Conservation (phyloP, 53 echinoderm and acorn worm genomes). For the Arbacia lixula region DNA sequence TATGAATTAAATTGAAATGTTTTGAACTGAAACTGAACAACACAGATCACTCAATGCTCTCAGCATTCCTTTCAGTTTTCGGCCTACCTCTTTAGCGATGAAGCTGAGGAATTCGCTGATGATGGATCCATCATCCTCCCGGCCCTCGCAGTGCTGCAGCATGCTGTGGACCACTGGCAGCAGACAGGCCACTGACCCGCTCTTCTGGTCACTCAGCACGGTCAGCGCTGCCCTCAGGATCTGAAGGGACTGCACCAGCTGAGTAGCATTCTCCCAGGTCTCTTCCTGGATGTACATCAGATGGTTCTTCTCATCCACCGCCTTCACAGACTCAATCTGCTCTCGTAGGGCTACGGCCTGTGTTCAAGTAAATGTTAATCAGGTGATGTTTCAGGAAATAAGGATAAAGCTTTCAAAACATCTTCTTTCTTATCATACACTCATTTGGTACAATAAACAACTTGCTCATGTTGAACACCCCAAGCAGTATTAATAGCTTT, state of each 20-base stretch:
- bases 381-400: too few species aligned
- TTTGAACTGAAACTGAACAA: too few species aligned
- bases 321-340: constrained; percentile 18
- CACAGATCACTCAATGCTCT: too few species aligned
- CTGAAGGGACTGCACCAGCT: constrained; percentile 40
- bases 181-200: constrained; percentile 47
- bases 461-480: too few species aligned
- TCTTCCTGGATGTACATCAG: constrained; percentile 14
- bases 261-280: constrained; percentile 13
- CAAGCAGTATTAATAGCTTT: too few species aligned
- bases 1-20: too few species aligned
- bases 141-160: constrained; percentile 50
- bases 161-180: constrained; percentile 49
- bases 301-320: constrained; percentile 44
- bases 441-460: too few species aligned
- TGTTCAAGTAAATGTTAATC: background rate
- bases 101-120: constrained; percentile 38
- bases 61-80: too few species aligned
- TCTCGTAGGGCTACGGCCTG: constrained; percentile 41
- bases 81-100: constrained; percentile 36
- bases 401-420: too few species aligned
- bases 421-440: too few species aligned
- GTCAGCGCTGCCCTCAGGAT: constrained; percentile 46
- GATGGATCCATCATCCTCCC: constrained; percentile 28
- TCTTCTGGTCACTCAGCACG: constrained; percentile 45